These are phyloP conservation scores for Gymnoscelis rufifasciata DNA, from an alignment of 2,888 invertebrate species.

Conservation along the genomic window DNA sequence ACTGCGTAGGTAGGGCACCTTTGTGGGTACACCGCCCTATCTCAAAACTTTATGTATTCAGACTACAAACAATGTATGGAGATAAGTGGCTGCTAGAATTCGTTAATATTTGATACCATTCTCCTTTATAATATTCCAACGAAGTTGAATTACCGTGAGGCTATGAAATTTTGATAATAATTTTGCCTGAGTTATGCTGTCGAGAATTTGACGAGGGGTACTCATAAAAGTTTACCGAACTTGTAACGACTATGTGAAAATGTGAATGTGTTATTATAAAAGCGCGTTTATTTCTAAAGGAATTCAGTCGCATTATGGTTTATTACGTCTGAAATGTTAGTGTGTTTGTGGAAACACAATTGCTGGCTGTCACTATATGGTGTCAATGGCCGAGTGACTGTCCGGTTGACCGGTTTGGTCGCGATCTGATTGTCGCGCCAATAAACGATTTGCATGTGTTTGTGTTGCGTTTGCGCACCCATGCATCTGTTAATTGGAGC, in stretches of 20 bases:
- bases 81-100: conserved; percentile 42
- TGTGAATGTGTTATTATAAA: conserved; percentile 9
- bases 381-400: conserved; percentile 63
- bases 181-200: conserved; percentile 18
- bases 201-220: conserved; percentile 18
- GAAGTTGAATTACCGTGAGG: conserved; percentile 24
- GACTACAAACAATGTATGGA: conserved; percentile 31
- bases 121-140: conserved; percentile 34
- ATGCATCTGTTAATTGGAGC: conserved; percentile 53
- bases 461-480: conserved; percentile 60
- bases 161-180: conserved; percentile 34
- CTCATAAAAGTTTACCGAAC: conserved; percentile 14
- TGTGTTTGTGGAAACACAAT: conserved; percentile 25
- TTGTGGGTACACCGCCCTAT: conserved; percentile 31
- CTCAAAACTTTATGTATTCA: conserved; percentile 35
- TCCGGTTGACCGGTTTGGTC: conserved; percentile 68
- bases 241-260: conserved; percentile 12
- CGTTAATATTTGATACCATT: conserved; percentile 39
- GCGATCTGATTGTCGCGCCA: conserved; percentile 74
- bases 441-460: conserved; percentile 74
- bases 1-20: conserved; percentile 24
- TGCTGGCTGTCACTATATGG: conserved; percentile 43
- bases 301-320: not conserved
- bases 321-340: conserved; percentile 3
- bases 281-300: not conserved